Evolutionary conservation across 2,888 invertebrate species (phyloP).

Genomic region (Tetheella fluctuosa): DNA sequence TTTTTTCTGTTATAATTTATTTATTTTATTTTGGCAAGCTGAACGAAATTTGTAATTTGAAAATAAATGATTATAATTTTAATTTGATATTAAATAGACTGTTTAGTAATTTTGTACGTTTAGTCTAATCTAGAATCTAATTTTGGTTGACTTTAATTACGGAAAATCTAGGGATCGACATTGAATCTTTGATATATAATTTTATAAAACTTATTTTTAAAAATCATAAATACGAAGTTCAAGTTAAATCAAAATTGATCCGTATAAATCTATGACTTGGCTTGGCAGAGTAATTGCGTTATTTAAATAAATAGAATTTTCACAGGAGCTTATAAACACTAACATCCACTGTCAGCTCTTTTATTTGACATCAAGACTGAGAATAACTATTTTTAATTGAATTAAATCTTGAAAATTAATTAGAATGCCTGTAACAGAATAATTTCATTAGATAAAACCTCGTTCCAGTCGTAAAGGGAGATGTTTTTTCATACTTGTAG

Average conservation of each 20-base stretch:
- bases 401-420: background rate
- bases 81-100: background rate
- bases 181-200: no score
- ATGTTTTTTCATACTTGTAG: background rate
- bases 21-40: background rate
- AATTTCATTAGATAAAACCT: background rate
- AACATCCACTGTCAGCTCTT: background rate
- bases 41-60: background rate
- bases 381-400: background rate
- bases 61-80: background rate
- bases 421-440: background rate
- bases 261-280: background rate
- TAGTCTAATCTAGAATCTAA: no score
- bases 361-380: background rate
- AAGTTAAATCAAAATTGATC: no score
- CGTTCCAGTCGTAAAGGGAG: background rate
- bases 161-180: no score
- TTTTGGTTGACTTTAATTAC: no score
- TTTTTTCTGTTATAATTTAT: background rate
- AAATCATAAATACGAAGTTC: background rate
- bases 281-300: background rate
- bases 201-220: no score
- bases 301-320: background rate
- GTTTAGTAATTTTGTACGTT: background rate
- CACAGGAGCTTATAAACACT: no score